Conservation (phyloP, 2,888 invertebrate species). For the Hedya salicella region DNA sequence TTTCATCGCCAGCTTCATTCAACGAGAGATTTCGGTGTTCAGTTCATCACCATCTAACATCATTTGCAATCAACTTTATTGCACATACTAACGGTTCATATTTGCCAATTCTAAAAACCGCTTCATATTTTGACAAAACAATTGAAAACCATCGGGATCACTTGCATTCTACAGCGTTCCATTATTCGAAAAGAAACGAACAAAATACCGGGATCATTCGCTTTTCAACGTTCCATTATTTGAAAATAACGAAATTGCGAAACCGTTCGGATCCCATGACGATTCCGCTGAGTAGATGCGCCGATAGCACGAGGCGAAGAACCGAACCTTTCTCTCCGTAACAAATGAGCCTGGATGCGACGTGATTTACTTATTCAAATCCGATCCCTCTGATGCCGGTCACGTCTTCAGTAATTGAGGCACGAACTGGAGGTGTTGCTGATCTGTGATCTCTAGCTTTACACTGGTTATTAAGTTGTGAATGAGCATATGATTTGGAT, state of each 20-base stretch:
- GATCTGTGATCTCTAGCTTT: constrained; percentile 62
- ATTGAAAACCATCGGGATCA: too few species aligned
- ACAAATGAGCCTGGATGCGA: constrained; percentile 75
- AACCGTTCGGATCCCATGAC: constrained; percentile 35
- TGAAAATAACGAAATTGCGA: constrained; percentile 24
- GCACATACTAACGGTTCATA: too few species aligned
- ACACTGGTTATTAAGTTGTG: constrained; percentile 54
- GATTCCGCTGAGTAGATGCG: constrained; percentile 35
- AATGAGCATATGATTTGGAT: constrained; percentile 47
- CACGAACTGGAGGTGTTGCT: constrained; percentile 68
- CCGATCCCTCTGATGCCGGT: constrained; percentile 68
- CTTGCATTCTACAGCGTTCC: too few species aligned
- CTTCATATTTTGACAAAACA: too few species aligned
- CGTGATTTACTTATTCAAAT: constrained; percentile 80
- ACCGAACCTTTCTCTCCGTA: constrained; percentile 78
- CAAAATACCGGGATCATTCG: background rate
- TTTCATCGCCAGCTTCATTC: too few species aligned
- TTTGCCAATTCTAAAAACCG: too few species aligned
- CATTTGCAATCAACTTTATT: too few species aligned
- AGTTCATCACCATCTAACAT: background rate
- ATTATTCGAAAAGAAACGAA: background rate
- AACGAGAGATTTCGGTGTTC: too few species aligned
- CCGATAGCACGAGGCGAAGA: constrained; percentile 69
- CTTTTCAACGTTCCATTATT: constrained; percentile 4
- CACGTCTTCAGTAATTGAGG: constrained; percentile 68